Conservation (phyloP, 2,888 invertebrate genomes). For the Rhagium mordax region DNA sequence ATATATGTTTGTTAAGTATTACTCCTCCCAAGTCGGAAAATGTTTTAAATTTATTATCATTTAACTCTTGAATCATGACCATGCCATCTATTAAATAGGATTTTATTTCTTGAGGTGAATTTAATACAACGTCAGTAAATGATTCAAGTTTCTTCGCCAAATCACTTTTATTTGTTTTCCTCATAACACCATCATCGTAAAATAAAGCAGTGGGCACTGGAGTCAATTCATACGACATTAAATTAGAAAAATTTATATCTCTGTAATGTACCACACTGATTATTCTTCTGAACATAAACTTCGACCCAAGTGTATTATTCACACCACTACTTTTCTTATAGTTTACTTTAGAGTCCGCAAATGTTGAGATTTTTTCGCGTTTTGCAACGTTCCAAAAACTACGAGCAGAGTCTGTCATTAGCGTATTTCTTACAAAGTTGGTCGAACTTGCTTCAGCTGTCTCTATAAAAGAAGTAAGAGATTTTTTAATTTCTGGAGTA, state of each 20-base stretch:
- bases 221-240: not conserved
- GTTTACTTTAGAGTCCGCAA: too few species aligned
- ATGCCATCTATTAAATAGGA: not conserved
- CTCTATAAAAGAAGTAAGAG: too few species aligned
- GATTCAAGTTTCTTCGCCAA: not conserved
- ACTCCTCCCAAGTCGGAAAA: not conserved
- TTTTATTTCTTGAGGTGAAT: not conserved
- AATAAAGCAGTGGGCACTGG: not conserved
- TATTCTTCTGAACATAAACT: not conserved
- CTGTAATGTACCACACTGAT: not conserved
- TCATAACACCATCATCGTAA: not conserved
- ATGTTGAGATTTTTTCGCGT: too few species aligned
- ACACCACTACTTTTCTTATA: too few species aligned
- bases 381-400: too few species aligned
- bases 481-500: too few species aligned
- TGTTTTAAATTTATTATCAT: not conserved
- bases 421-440: too few species aligned
- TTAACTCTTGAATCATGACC: not conserved
- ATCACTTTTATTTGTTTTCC: not conserved
- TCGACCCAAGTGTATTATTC: not conserved
- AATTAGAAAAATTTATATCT: not conserved
- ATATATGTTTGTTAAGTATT: not conserved
- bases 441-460: too few species aligned
- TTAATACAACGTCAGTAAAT: not conserved
- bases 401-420: too few species aligned